phyloP scores from a whole-genome alignment of 2,113 vertebrate species.

The Paraplagusia blochii region DNA sequence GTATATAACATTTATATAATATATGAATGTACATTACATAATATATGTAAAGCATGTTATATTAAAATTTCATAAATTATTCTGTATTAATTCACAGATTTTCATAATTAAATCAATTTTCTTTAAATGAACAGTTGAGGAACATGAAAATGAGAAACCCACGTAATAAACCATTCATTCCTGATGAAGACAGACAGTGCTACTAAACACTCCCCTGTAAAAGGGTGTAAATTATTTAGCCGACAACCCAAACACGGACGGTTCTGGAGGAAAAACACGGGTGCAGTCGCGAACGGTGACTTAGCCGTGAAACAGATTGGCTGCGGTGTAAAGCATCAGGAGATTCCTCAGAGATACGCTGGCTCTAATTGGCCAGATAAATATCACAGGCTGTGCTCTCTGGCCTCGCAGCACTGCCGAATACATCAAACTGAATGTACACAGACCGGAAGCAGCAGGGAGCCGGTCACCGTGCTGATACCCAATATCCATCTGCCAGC shows the following conservation, averaged over 20 bases:
- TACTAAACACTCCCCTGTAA: too few species aligned
- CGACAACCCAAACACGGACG: slow-evolving; percentile 12
- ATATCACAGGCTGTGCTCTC: slow-evolving; percentile 61
- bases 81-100: too few species aligned
- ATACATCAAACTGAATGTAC: slow-evolving; percentile 57
- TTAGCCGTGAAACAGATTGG: slow-evolving; percentile 44
- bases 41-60: too few species aligned
- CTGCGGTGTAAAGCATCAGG: slow-evolving; percentile 46
- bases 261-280: slow-evolving; percentile 19
- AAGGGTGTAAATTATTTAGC: too few species aligned
- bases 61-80: too few species aligned
- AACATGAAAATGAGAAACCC: too few species aligned
- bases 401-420: slow-evolving; percentile 48
- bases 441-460: slow-evolving; percentile 55
- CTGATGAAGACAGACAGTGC: too few species aligned
- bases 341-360: slow-evolving; percentile 49
- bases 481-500: slow-evolving; percentile 46
- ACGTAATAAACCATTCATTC: too few species aligned
- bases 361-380: slow-evolving; percentile 76
- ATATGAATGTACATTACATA: too few species aligned
- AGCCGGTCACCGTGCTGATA: slow-evolving; percentile 33
- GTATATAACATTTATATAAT: too few species aligned
- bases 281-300: slow-evolving; percentile 47
- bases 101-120: too few species aligned
- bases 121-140: too few species aligned